Percentiles rank a stretch among this genome's conserved stretches.
phyloP scores from a whole-genome alignment of 2,797 vertebrate species.

The Gorsachius magnificus region DNA sequence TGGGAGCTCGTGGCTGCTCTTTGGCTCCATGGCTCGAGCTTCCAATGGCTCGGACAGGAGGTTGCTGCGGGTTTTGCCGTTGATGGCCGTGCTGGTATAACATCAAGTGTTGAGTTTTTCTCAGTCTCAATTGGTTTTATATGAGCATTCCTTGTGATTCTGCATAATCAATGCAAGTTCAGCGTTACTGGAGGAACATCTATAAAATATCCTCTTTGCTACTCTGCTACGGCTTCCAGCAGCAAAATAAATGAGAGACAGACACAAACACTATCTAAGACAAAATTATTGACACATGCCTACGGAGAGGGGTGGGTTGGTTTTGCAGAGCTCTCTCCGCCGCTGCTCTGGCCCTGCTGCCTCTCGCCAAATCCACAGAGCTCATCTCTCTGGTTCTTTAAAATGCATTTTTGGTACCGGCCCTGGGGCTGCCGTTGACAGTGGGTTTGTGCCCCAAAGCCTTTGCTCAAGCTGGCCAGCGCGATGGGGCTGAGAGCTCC shows the following conservation, averaged over 20 bases:
- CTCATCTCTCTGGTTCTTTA: background rate
- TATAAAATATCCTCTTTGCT: background rate
- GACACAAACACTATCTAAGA: background rate
- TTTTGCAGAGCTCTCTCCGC: background rate
- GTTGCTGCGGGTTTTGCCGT: background rate
- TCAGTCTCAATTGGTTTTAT: background rate
- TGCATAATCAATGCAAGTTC: background rate
- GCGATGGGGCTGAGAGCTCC: background rate
- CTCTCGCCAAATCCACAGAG: background rate
- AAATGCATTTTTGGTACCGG: background rate
- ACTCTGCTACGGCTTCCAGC: background rate
- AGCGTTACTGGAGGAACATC: background rate
- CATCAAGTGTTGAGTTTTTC: background rate
- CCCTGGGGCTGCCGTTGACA: background rate
- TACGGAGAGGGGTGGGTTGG: background rate
- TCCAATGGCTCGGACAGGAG: fast-evolving
- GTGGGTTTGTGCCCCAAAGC: background rate
- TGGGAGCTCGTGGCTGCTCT: background rate
- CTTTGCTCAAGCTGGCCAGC: fast-evolving
- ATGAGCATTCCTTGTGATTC: background rate
- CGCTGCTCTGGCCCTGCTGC: background rate
- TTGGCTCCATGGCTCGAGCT: background rate
- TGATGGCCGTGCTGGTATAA: background rate
- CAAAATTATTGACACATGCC: background rate
- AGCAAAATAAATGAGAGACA: background rate